Conservation (phyloP, 2,113 vertebrate species). For the Cinclus cinclus region DNA sequence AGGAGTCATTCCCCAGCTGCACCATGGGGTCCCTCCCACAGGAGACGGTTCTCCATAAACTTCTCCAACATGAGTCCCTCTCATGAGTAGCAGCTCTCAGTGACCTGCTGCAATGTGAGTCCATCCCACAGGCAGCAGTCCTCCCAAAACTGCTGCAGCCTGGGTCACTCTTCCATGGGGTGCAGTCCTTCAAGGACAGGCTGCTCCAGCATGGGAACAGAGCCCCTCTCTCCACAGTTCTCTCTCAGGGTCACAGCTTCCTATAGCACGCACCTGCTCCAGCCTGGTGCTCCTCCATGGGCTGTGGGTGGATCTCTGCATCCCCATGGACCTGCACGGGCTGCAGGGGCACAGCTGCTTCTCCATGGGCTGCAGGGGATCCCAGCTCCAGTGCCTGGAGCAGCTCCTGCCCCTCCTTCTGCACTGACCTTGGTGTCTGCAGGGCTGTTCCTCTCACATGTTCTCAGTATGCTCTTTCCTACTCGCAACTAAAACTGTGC, state of each 20-base stretch:
- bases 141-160: background rate
- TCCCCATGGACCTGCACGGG: too few relatives aligned
- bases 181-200: background rate
- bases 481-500: background rate
- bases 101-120: background rate
- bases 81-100: rapidly evolving
- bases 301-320: background rate
- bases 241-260: rapidly evolving
- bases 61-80: background rate
- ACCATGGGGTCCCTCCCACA: rapidly evolving
- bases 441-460: background rate
- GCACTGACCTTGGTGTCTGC: background rate
- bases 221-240: background rate
- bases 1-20: background rate
- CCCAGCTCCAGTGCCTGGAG: rapidly evolving
- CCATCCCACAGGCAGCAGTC: rapidly evolving
- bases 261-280: rapidly evolving
- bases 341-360: background rate
- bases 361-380: background rate
- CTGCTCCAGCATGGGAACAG: background rate
- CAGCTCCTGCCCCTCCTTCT: background rate
- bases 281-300: rapidly evolving
- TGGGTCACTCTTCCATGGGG: rapidly evolving
- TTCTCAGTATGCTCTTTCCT: background rate
- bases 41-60: background rate